Evolutionary conservation across 2,113 vertebrate genomes (phyloP).

Genomic region (Physeter macrocephalus): DNA sequence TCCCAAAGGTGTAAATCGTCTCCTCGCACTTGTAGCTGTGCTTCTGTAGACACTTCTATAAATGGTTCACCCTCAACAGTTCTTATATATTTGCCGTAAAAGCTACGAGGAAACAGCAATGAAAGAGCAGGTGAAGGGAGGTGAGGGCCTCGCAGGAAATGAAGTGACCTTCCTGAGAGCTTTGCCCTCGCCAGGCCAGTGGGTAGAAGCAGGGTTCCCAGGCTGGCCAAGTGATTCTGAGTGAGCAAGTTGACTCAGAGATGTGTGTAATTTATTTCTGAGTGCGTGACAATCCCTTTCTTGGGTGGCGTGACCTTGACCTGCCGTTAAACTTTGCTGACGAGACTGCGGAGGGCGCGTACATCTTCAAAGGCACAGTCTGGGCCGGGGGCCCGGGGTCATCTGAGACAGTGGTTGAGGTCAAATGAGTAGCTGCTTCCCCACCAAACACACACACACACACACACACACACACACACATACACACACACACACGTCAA

Average conservation of each 20-base stretch:
- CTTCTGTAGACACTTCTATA: not conserved
- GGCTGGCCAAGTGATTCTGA: not conserved
- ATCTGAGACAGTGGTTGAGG: not conserved
- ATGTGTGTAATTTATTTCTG: not conserved
- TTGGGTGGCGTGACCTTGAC: not conserved
- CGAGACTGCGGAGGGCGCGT: not conserved
- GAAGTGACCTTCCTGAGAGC: not conserved
- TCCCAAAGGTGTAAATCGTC: rapidly evolving
- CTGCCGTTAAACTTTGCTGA: not conserved
- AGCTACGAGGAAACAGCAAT: not conserved
- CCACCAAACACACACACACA: not conserved
- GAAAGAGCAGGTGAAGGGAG: not conserved
- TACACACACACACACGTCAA: not conserved
- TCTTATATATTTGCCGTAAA: not conserved
- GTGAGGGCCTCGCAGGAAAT: not conserved
- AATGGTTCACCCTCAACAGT: not conserved
- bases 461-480: not conserved
- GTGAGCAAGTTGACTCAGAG: not conserved
- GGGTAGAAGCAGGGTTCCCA: not conserved
- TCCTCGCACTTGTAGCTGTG: not conserved
- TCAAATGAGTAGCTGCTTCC: not conserved
- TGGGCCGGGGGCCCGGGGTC: rapidly evolving
- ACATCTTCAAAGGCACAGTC: not conserved
- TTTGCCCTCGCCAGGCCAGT: not conserved
- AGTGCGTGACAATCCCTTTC: not conserved